phyloP scores from a whole-genome alignment of 1,140 invertebrate species.

The Calliopsis andreniformis region DNA sequence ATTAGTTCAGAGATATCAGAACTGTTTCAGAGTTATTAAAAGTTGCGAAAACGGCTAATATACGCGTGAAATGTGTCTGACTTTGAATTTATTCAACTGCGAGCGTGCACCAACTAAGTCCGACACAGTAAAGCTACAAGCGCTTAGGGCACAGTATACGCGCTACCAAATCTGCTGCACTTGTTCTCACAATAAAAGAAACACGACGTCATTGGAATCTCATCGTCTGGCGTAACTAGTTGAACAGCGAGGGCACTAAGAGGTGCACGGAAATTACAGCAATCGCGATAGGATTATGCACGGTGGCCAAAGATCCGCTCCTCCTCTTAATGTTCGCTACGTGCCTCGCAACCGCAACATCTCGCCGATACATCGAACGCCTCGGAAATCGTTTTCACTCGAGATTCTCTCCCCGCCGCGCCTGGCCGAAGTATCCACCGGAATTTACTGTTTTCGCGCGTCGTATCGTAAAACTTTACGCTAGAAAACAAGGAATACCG shows the following conservation, averaged over 20 bases:
- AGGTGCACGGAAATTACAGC: background rate
- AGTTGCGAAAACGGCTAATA: too few relatives aligned
- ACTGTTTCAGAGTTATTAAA: too few relatives aligned
- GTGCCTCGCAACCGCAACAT: background rate
- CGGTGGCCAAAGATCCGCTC: background rate
- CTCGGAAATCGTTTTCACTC: background rate
- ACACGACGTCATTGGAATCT: too few relatives aligned
- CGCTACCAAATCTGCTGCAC: too few relatives aligned
- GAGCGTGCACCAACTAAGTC: too few relatives aligned
- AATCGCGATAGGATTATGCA: conserved; percentile 6
- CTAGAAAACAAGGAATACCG: conserved; percentile 2
- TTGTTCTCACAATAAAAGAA: too few relatives aligned
- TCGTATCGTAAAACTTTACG: conserved; percentile 33
- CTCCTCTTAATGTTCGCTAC: background rate
- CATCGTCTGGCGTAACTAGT: too few relatives aligned
- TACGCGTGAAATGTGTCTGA: too few relatives aligned
- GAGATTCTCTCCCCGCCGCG: background rate
- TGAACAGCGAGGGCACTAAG: background rate
- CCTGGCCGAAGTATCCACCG: background rate
- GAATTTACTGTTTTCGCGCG: conserved; percentile 16
- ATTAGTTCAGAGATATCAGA: too few relatives aligned
- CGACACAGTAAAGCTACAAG: too few relatives aligned
- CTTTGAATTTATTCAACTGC: too few relatives aligned
- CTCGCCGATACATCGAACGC: background rate
- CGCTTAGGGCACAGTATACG: too few relatives aligned